Percentiles rank a stretch among this genome's conserved stretches.
phyloP scores from a whole-genome alignment of 2,113 vertebrate species.

The Arvicanthis niloticus region DNA sequence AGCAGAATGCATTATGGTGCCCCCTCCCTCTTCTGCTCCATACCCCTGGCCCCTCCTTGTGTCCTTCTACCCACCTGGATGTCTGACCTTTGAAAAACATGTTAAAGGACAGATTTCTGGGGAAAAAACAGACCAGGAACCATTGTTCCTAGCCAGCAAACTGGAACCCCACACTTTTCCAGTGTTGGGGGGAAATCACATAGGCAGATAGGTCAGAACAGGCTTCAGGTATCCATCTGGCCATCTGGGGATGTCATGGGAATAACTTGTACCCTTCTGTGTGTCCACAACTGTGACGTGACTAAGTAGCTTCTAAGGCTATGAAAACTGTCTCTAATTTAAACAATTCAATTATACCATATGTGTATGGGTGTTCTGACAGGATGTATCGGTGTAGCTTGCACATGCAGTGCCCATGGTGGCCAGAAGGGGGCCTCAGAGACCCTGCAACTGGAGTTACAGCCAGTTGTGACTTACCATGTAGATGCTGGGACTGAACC shows the following conservation, averaged over 20 bases:
- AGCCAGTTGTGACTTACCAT: too few relatives aligned
- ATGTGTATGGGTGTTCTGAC: not conserved
- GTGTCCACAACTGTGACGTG: not conserved
- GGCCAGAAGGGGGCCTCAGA: not conserved
- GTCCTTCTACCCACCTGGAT: not conserved
- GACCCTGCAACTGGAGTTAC: not conserved
- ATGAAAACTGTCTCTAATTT: not conserved
- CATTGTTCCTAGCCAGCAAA: not conserved
- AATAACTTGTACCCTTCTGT: not conserved
- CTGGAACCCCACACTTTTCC: not conserved
- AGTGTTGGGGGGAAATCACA: not conserved
- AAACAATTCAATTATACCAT: too few relatives aligned
- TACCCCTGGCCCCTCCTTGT: not conserved
- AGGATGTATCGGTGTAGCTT: too few relatives aligned
- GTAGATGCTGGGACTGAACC: not conserved
- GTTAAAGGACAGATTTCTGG: constrained; percentile 18
- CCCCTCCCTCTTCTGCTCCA: too few relatives aligned
- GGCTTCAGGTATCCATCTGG: not conserved
- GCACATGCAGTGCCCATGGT: not conserved
- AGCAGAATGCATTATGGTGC: not conserved
- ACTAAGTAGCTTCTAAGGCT: not conserved
- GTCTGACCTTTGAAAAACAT: constrained; percentile 27
- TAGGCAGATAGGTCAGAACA: not conserved
- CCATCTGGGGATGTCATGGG: not conserved
- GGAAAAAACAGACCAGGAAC: not conserved